Base-by-base conservation (phyloP, 1,140 invertebrate species). In the Rhagoletis pomonella region DNA sequence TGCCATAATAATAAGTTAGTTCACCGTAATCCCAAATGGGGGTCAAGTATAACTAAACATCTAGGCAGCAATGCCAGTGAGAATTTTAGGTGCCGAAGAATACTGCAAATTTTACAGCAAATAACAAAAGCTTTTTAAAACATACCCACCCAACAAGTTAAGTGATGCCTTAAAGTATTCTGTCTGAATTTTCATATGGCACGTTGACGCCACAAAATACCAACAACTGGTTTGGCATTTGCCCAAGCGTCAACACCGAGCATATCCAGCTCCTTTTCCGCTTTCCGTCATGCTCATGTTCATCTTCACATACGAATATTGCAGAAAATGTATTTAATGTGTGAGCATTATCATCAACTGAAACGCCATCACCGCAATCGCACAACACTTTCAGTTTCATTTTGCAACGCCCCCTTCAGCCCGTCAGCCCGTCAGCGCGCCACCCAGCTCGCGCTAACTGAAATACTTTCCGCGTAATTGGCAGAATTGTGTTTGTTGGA, bases 381-480 rank as follows among this genome's bases (percentile, higher is more conserved):
- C 39, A 39, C 67, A 73, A 73, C 67, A 73, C 67, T 47, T 73
- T 29, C 29, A 47, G 5, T 14, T 73, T 47, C 42, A 39, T 7
- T 14, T 10, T 39, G 12, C 4, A 62, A 59, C 58, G 58, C n/a
- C 3, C 65, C 12, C 65, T 6, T 10, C 65, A 2, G n/a, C 10
- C 10, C 19, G 39, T 10, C 65, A 29, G 9, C 9, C 12, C 67
- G 3, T 14, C 67, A 2, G 39, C 6, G 0, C 39, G 14, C 67
- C 12, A 12, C 12, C 42, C 39, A 14, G 4, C 29, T 29, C 65
- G 42, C 12, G n/a, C 67, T 47, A 73, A 73, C 67, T 73, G 67
- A 10, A 73, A 73, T 73, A 73, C 42, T 73, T 73, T 73, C 39
- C 67, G 67, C 67, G 67, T 73, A 73, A 73, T 73, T 73, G 67